Conservation (phyloP, 2,113 vertebrate genomes). For the Scolopax mira region DNA sequence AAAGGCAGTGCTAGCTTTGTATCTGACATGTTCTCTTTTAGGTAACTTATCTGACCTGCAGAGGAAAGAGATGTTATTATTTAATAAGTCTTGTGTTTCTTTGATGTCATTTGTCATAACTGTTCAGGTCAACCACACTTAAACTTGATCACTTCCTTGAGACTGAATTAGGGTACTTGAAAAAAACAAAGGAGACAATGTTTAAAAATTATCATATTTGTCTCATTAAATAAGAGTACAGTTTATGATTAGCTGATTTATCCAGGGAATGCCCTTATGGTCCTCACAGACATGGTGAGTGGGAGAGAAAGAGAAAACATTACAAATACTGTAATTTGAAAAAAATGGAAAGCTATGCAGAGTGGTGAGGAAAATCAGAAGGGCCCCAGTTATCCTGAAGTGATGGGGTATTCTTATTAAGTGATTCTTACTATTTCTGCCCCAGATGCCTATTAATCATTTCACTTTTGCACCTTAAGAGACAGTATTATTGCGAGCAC, state of each 20-base stretch:
- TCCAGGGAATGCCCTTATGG: background rate
- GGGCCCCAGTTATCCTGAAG: background rate
- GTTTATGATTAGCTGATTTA: background rate
- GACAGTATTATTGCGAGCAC: background rate
- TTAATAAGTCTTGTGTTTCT: background rate
- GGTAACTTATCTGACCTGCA: background rate
- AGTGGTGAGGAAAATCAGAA: background rate
- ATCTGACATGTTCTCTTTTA: background rate
- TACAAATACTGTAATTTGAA: background rate
- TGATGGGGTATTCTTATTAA: background rate
- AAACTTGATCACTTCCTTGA: background rate
- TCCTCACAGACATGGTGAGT: background rate
- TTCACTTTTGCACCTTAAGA: background rate
- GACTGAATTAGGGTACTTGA: background rate
- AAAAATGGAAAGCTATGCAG: background rate
- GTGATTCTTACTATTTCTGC: background rate
- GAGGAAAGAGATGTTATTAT: background rate
- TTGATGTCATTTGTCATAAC: background rate
- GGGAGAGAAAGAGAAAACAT: background rate
- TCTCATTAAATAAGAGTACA: background rate
- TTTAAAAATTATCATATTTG: background rate
- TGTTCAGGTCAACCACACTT: background rate
- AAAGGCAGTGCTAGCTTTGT: slow-evolving; percentile 15
- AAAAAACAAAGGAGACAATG: background rate
- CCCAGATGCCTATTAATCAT: background rate